Base-by-base conservation (phyloP, 2,888 invertebrate species). In the Hypena proboscidalis region DNA sequence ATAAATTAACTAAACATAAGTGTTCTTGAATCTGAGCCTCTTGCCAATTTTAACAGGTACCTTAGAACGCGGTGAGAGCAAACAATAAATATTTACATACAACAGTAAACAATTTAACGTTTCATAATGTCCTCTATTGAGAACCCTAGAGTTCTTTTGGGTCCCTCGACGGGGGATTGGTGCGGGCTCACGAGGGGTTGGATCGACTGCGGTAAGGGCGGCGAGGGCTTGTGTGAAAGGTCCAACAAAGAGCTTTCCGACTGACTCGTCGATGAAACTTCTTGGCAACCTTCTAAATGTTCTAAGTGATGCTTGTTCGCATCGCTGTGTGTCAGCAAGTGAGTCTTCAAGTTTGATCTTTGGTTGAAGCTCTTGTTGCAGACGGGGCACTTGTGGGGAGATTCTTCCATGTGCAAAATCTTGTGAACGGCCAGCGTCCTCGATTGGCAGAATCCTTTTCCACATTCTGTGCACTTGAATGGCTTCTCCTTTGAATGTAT, bases 401-500 rank as follows among this genome's bases (percentile, higher is more conserved):
- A 97, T 83, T 98, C 97, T 84, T 98, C 97, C 93, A 97, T 93
- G 79, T 98, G 98, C 17, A 98, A 93, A 57, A 98, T 97, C 83
- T 96, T 97, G 90, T 99, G 99, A 1, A 98, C 98, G 1, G 98
- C 98, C 60, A 99, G 90, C 0, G 99, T 99, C 34, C 99, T 93
- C 11, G 97, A 97, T 80, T 99, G 99, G 81, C 99, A 99, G 88
- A 99, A 99, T 3, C 99, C 99, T 88, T 99, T 99, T 27, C 98
- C 98, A 83, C 99, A 99, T 69, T 98, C 97, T 2, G 93, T 94
- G 84, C 99, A 99, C 78, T 98, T 99, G 91, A 99, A 99, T 0
- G 99, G 99, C 83, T 99, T 99, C 86, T 99, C 98, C 80, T 99
- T 99, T 59, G 97, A 97, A 90, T 99, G 99, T 59, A 99, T 99